phyloP scores from a whole-genome alignment of 1,140 invertebrate genomes.

The Agrypnia vestita region DNA sequence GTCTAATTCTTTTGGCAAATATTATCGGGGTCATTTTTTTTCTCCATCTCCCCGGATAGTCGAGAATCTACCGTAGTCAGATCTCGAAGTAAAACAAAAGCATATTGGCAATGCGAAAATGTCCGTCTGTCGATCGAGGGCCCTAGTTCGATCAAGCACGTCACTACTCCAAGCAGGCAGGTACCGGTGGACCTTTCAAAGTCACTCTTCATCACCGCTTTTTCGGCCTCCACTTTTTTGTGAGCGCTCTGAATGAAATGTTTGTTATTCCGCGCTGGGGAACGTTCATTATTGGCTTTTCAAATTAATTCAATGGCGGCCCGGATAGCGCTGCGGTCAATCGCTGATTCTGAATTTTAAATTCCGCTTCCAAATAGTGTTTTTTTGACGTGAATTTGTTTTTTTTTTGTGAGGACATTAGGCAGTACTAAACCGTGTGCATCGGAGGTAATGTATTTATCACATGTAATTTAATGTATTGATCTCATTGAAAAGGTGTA shows the following conservation, averaged over 20 bases:
- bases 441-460: no score
- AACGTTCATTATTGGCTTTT: slow-evolving; percentile 29
- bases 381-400: neutral
- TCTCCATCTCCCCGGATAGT: no score
- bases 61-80: no score
- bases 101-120: slow-evolving; percentile 8
- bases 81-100: neutral
- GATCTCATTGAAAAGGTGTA: no score
- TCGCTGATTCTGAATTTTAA: neutral
- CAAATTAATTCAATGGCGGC: slow-evolving; percentile 9
- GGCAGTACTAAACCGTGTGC: no score
- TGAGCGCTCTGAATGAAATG: slow-evolving; percentile 32
- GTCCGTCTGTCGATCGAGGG: slow-evolving; percentile 9
- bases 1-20: no score
- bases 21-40: no score
- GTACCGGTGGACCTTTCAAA: neutral
- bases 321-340: neutral
- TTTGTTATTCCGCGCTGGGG: slow-evolving; percentile 9
- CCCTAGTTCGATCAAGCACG: slow-evolving; percentile 18
- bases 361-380: neutral
- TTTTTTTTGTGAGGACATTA: no score
- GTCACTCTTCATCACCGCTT: slow-evolving; percentile 30
- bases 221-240: slow-evolving; percentile 19
- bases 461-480: no score
- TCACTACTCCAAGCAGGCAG: slow-evolving; percentile 14